A percentile compares a stretch with the other conserved stretches of the same genome.
These are phyloP conservation scores for Melanotaenia nigrans DNA, from an alignment of 2,797 vertebrate species.

Conservation along the genomic window DNA sequence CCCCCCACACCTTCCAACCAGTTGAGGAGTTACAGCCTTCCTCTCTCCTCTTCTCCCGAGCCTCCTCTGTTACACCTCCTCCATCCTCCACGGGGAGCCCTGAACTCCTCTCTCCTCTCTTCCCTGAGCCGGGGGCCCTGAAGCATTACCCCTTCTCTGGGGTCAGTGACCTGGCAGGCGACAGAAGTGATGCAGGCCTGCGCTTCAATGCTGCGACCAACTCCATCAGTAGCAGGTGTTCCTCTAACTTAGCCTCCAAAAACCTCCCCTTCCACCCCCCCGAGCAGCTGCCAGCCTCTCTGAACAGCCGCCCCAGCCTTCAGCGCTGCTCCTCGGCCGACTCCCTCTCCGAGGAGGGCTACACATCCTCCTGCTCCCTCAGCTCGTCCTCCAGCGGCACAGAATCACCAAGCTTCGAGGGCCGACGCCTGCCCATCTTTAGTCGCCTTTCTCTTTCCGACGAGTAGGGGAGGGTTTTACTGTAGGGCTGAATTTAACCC, in stretches of 20 bases:
- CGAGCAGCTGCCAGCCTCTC: constrained; percentile 31
- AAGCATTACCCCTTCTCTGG: constrained; percentile 69
- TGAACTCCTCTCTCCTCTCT: constrained; percentile 74
- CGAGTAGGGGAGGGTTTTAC: constrained; percentile 69
- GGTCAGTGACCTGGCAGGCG: constrained; percentile 34
- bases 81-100: constrained; percentile 73
- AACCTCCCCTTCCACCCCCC: constrained; percentile 14
- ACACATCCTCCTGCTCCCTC: constrained; percentile 86
- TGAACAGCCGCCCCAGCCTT: constrained; percentile 62
- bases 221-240: constrained; percentile 9
- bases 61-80: constrained; percentile 77
- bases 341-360: constrained; percentile 86
- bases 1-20: constrained; percentile 66
- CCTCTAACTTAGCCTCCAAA: constrained; percentile 35
- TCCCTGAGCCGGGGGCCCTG: constrained; percentile 60
- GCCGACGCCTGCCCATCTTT: constrained; percentile 88
- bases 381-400: constrained; percentile 80
- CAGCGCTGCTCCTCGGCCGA: constrained; percentile 86
- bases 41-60: constrained; percentile 68
- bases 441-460: constrained; percentile 88
- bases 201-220: constrained; percentile 73
- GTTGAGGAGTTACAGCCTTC: constrained; percentile 57
- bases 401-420: constrained; percentile 84
- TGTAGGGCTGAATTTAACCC: constrained; percentile 27
- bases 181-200: constrained; percentile 34